These are phyloP conservation scores for Cygnus olor DNA, from an alignment of 2,797 vertebrate genomes.

Conservation along the genomic window DNA sequence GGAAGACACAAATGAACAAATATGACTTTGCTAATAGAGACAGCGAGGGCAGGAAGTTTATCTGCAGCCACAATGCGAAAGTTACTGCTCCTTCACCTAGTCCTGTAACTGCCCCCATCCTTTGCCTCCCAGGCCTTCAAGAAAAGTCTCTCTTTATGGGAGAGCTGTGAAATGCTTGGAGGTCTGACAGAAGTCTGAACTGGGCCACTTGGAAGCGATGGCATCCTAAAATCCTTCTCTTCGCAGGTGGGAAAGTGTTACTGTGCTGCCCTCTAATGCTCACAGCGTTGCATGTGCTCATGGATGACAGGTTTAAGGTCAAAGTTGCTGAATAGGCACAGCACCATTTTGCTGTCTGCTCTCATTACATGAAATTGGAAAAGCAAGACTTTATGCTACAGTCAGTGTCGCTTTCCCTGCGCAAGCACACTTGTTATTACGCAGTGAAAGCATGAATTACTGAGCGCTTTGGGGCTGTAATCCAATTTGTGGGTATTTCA, in stretches of 20 bases:
- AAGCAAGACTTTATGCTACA: neutral
- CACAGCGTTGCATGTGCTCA: neutral
- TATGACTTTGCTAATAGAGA: neutral
- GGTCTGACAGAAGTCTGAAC: neutral
- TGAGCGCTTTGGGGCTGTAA: neutral
- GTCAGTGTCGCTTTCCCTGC: neutral
- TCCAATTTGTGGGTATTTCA: conserved; percentile 36
- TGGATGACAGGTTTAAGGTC: neutral
- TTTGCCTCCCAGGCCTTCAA: neutral
- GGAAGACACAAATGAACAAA: neutral
- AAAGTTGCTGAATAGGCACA: neutral
- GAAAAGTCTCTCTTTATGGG: neutral
- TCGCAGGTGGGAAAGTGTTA: conserved; percentile 40
- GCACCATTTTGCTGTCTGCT: neutral
- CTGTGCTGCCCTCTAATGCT: conserved; percentile 76
- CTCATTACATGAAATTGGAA: neutral
- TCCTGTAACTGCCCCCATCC: neutral
- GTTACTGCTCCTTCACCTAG: neutral
- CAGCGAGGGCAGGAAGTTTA: neutral
- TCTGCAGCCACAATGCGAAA: neutral
- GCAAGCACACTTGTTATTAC: neutral
- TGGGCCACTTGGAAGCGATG: neutral
- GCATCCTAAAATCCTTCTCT: neutral
- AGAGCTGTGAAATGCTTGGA: neutral
- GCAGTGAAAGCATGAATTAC: neutral